These are phyloP conservation scores for Pogonomyrmex californicus DNA, from an alignment of 1,140 invertebrate species.

Conservation along the genomic window DNA sequence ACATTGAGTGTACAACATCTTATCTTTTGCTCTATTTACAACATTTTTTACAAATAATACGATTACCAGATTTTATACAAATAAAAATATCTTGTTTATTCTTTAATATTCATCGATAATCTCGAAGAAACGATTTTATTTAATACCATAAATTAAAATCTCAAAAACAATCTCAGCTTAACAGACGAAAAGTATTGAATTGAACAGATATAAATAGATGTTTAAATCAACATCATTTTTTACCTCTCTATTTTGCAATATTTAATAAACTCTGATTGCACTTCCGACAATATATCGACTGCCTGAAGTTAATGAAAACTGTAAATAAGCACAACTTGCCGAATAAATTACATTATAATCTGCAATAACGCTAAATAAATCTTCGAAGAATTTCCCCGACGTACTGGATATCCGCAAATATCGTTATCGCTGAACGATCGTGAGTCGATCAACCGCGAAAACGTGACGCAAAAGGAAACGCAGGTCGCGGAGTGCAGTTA, in stretches of 20 bases:
- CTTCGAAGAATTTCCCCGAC: not conserved
- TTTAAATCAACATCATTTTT: not conserved
- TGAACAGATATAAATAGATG: not conserved
- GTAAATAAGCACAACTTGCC: not conserved
- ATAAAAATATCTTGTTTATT: not conserved
- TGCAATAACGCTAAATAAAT: not conserved
- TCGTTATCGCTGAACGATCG: conserved; percentile 29
- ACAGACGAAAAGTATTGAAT: not conserved
- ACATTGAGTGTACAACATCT: too few relatives aligned
- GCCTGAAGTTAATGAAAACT: not conserved
- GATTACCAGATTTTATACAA: not conserved
- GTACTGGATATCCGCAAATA: not conserved
- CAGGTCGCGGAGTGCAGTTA: conserved; percentile 34
- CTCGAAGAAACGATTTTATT: too few relatives aligned
- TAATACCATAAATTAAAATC: not conserved
- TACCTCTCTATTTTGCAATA: not conserved
- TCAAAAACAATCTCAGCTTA: not conserved
- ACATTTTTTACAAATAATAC: not conserved
- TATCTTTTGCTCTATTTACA: not conserved
- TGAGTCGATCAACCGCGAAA: conserved; percentile 30
- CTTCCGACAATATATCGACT: not conserved
- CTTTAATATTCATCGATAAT: not conserved
- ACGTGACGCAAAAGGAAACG: conserved; percentile 55
- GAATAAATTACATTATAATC: not conserved
- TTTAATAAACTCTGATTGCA: not conserved